phyloP scores from a whole-genome alignment of 2,113 vertebrate genomes.

The Xyliphius kryptos region DNA sequence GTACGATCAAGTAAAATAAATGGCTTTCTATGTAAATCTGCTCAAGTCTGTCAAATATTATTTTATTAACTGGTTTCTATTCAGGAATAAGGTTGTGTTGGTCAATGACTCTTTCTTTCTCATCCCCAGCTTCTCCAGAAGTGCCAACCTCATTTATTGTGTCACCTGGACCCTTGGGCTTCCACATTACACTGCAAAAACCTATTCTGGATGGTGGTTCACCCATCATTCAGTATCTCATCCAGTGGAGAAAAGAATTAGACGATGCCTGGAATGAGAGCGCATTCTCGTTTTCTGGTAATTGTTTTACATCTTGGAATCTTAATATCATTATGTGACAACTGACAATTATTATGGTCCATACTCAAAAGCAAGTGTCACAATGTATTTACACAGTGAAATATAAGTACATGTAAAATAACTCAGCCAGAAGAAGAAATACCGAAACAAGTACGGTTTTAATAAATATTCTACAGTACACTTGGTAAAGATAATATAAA shows the following conservation, averaged over 20 bases:
- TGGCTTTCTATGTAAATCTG: too few relatives aligned
- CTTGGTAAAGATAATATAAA: too few relatives aligned
- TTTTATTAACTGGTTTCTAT: neutral
- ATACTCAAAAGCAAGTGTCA: too few relatives aligned
- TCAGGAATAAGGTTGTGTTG: too few relatives aligned
- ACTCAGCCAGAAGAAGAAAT: too few relatives aligned
- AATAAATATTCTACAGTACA: too few relatives aligned
- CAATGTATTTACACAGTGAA: too few relatives aligned
- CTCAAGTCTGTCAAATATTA: neutral
- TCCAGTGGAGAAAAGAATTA: slow-evolving; percentile 34
- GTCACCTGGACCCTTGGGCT: slow-evolving; percentile 1
- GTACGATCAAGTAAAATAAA: slow-evolving; percentile 54
- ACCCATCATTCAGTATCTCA: slow-evolving; percentile 13
- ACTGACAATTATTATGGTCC: too few relatives aligned
- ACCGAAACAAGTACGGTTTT: too few relatives aligned
- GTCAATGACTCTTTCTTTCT: neutral
- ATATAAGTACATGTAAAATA: too few relatives aligned
- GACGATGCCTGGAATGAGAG: slow-evolving; percentile 22
- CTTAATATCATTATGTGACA: too few relatives aligned
- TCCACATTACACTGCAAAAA: neutral
- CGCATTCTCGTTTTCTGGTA: slow-evolving; percentile 13
- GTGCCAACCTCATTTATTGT: slow-evolving; percentile 17
- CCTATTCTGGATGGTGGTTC: slow-evolving; percentile 30
- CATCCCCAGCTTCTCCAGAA: slow-evolving; percentile 19
- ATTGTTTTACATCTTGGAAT: too few relatives aligned